Evolutionary conservation across 2,888 invertebrate species (phyloP).

Genomic region (Sinhomidia bicolor): DNA sequence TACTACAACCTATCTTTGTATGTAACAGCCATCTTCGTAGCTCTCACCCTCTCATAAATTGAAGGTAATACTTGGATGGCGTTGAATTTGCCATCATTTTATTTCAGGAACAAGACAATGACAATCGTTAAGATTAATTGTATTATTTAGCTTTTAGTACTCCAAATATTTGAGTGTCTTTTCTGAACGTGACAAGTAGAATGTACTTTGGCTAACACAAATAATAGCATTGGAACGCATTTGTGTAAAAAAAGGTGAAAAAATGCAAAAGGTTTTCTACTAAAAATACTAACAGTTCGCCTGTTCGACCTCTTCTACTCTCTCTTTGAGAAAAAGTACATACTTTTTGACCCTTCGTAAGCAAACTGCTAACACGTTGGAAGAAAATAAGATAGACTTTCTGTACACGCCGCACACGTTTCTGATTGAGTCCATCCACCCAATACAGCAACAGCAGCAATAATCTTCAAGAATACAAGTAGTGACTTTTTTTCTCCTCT

Average conservation of each 20-base stretch:
- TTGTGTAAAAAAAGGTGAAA: background rate
- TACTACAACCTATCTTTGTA: too few relatives aligned
- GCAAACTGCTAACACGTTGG: background rate
- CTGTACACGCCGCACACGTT: slow-evolving; percentile 36
- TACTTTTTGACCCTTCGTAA: background rate
- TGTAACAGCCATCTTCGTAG: too few relatives aligned
- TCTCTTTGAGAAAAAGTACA: slow-evolving; percentile 8
- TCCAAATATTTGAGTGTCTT: too few relatives aligned
- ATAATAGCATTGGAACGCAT: background rate
- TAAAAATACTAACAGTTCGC: slow-evolving; percentile 18
- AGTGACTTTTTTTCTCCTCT: background rate
- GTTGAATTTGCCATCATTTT: too few relatives aligned
- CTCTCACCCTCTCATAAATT: too few relatives aligned
- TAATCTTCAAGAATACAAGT: background rate
- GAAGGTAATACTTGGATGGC: too few relatives aligned
- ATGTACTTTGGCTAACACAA: slow-evolving; percentile 18
- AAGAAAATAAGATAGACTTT: background rate
- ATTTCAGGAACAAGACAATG: too few relatives aligned
- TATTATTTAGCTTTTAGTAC: too few relatives aligned
- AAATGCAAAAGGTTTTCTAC: slow-evolving; percentile 2
- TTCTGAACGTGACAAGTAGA: slow-evolving; percentile 24
- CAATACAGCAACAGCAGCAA: too few relatives aligned
- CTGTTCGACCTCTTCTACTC: slow-evolving; percentile 14
- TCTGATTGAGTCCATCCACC: slow-evolving; percentile 13
- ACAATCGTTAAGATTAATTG: too few relatives aligned